Evolutionary conservation across 2,888 invertebrate species (phyloP).

Genomic region (Patella depressa): DNA sequence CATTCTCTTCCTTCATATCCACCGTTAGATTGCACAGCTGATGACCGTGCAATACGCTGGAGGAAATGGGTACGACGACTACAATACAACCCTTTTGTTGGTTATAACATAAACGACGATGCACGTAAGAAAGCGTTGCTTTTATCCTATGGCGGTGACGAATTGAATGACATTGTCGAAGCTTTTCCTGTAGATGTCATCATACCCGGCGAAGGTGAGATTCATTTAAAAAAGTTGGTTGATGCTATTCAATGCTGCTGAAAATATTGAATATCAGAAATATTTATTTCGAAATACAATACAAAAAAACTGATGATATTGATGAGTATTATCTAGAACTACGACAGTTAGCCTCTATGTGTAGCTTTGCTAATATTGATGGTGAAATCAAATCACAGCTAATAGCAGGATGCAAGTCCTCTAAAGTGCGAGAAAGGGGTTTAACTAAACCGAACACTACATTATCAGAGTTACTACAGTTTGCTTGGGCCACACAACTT

Average conservation of each 20-base stretch:
- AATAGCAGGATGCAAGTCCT: background rate
- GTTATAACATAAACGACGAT: background rate
- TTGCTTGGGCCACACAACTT: background rate
- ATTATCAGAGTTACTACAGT: background rate
- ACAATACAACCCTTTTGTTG: background rate
- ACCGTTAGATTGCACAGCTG: background rate
- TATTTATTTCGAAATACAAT: background rate
- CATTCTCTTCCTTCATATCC: background rate
- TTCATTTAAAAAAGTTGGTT: background rate
- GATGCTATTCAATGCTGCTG: background rate
- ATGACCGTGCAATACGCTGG: background rate
- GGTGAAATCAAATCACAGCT: background rate
- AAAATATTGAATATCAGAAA: background rate
- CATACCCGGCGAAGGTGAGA: background rate
- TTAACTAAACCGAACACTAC: background rate
- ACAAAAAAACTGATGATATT: background rate
- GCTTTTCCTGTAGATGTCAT: background rate
- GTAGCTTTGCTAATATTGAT: background rate
- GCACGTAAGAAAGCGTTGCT: slow-evolving; percentile 2
- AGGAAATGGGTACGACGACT: slow-evolving; percentile 10
- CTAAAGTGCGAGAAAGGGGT: background rate
- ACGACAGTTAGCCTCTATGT: background rate
- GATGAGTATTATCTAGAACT: background rate
- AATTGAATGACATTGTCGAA: background rate
- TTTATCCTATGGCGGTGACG: slow-evolving; percentile 7